Evolutionary conservation across 1,140 invertebrate species (phyloP), one percentile per base, ranked within the genome.

Genomic region (Drosophila novamexicana): DNA sequence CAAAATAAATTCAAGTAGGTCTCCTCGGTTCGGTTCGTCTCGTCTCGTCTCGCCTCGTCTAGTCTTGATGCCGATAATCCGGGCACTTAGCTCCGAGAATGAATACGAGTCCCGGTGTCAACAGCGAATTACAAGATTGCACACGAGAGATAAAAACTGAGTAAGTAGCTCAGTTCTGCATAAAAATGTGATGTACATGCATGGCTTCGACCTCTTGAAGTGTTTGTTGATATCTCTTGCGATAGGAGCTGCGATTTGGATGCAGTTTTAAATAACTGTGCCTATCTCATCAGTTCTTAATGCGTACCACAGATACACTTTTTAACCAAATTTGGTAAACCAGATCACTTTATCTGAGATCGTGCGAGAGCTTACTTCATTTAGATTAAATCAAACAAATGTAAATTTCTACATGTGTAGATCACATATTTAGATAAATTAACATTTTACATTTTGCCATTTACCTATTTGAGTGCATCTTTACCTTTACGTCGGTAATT

Each of bases 261-360:
- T 49, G 4, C 40, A 54, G 40, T 45, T 29, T 45, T 32, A 42
- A 68, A 32, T 52, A 67, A 8, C 18, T 16, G 29, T 40, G 52
- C 6, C 34, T 59, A 69, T 68, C 67, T 45, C 47, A 49, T 57
- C 62, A 40, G 44, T 49, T 64, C 67, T 58, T 75, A 42, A 37
- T 56, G 63, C 45, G 9, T 18, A 32, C 12, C 14, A 32, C 22
- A 83, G 64, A 77, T 69, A 63, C 68, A 65, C 54, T 56, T 66
- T 49, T 59, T 63, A 44, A 50, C 78, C 64, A 57, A 84, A 73
- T 88, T 29, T 79, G 75, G 78, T 79, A 70, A 81, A 81, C 67
- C 82, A 76, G 82, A 85, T 75, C 22, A 68, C 40, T 16, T 49
- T 82, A 88, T 86, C 81, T 53, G 2, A 29, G 14, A 86, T 78